Percentiles rank a stretch among this genome's conserved stretches.
Conservation (phyloP, 2,888 invertebrate genomes). For the Physocephala rufipes region DNA sequence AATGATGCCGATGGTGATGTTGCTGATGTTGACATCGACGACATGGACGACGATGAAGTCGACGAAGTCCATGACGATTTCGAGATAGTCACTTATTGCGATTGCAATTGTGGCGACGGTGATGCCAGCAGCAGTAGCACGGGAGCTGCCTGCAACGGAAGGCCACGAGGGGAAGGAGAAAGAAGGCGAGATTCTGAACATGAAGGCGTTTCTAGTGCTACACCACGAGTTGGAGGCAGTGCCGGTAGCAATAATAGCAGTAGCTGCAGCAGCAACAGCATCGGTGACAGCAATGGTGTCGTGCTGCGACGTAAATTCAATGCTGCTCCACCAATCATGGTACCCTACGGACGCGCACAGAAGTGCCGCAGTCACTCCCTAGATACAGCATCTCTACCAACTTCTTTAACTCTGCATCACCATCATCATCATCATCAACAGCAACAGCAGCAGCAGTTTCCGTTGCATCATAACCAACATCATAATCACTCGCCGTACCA, state of each 20-base stretch:
- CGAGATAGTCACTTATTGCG: constrained; percentile 55
- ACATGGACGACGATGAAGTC: constrained; percentile 49
- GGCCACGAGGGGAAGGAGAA: too few species aligned
- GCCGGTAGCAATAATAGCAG: constrained; percentile 49
- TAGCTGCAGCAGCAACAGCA: constrained; percentile 49
- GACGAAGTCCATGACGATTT: constrained; percentile 62
- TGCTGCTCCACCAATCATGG: constrained; percentile 57
- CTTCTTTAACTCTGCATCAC: constrained; percentile 42
- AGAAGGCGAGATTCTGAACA: constrained; percentile 34
- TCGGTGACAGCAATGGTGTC: constrained; percentile 47
- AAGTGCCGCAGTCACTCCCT: constrained; percentile 62
- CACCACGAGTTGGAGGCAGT: not conserved
- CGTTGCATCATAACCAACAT: constrained; percentile 40
- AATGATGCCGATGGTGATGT: constrained; percentile 45
- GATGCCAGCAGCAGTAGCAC: constrained; percentile 56
- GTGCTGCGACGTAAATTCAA: constrained; percentile 61
- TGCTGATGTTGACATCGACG: constrained; percentile 42
- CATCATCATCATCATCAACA: constrained; percentile 45
- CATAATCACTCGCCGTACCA: constrained; percentile 38
- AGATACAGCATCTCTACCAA: constrained; percentile 54
- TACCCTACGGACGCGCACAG: constrained; percentile 51
- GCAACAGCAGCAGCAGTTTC: constrained; percentile 16
- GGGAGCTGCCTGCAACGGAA: constrained; percentile 42
- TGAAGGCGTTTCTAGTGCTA: constrained; percentile 42
- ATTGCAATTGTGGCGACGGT: constrained; percentile 60